Evolutionary conservation across 1,140 invertebrate genomes (phyloP), one percentile per base, ranked within the genome.

Genomic region (Homarus americanus): DNA sequence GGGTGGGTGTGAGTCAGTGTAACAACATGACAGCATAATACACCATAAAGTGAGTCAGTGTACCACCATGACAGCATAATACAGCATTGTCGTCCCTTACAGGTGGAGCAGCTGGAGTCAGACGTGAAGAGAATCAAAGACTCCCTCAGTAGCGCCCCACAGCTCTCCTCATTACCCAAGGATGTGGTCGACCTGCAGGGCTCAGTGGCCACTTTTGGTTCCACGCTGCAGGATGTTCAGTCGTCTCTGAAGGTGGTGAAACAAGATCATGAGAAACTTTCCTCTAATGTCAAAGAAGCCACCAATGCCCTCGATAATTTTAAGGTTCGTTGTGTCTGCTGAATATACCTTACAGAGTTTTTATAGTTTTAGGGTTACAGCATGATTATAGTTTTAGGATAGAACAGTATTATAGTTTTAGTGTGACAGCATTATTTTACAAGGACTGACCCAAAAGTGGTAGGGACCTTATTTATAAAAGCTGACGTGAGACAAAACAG

Each of bases 171-270:
- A 7, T 44, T 92, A 32, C 92, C 92, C 10, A 88, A 92, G 88
- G 87, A 90, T 20, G 92, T 92, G 32, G 69, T 84, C 15, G 84
- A 85, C n/a, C 32, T 92, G 24, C 87, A 92, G 84, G 80, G 58
- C 44, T 92, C 92, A 1, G 92, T 92, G 66, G 87, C 88, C 20
- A 91, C 87, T 2, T 91, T 92, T 24, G 92, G 92, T 20, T 91
- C 87, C 66, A 79, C 92, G 4, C 87, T 92, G 4, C 44, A 92
- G 82, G 91, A 92, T 82, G 82, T 90, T 34, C 87, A 92, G 82
- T 90, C 82, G 17, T 83, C 91, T 34, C 73, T 92, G 20, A 85
- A 90, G 58, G 75, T 78, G 36, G 40, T 90, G 12, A 92, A 87
- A 40, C 44, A 79, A 38, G 87, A 83, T 15, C 87, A 92, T 9